Evolutionary conservation across 2,888 invertebrate species (phyloP).

Genomic region (Phoronis australis): DNA sequence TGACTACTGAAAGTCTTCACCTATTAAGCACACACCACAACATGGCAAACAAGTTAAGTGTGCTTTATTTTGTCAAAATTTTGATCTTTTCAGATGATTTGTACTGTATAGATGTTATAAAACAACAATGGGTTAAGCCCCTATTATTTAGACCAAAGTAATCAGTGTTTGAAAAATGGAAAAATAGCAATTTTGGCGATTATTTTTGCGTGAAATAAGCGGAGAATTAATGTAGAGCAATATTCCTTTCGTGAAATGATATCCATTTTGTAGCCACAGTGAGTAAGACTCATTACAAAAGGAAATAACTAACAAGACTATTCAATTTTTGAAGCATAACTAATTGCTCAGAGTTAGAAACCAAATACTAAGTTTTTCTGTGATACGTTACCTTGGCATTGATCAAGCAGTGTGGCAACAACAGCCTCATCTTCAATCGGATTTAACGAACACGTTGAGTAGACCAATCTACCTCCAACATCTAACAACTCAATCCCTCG

Average conservation of each 20-base stretch:
- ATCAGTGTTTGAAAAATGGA: too few relatives aligned
- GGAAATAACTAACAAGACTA: background rate
- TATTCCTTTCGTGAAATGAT: too few relatives aligned
- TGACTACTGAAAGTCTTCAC: too few relatives aligned
- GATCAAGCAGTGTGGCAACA: constrained; percentile 71
- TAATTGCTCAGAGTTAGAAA: background rate
- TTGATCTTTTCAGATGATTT: background rate
- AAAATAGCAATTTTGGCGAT: too few relatives aligned
- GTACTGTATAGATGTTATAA: background rate
- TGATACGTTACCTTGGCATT: constrained; percentile 60
- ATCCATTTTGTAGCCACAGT: too few relatives aligned
- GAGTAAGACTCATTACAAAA: too few relatives aligned
- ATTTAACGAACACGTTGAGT: constrained; percentile 97
- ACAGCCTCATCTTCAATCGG: constrained; percentile 96
- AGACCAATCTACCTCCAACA: constrained; percentile 83
- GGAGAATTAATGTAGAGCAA: too few relatives aligned
- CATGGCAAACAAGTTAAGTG: too few relatives aligned
- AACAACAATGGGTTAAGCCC: background rate
- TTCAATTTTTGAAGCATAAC: background rate
- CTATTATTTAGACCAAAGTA: too few relatives aligned
- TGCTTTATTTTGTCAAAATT: constrained; percentile 3
- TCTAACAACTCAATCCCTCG: constrained; percentile 83
- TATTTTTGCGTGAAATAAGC: too few relatives aligned
- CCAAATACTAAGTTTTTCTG: too few relatives aligned
- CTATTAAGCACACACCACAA: too few relatives aligned